Base-by-base conservation (phyloP, 1,140 invertebrate genomes). In the Cydia fagiglandana region DNA sequence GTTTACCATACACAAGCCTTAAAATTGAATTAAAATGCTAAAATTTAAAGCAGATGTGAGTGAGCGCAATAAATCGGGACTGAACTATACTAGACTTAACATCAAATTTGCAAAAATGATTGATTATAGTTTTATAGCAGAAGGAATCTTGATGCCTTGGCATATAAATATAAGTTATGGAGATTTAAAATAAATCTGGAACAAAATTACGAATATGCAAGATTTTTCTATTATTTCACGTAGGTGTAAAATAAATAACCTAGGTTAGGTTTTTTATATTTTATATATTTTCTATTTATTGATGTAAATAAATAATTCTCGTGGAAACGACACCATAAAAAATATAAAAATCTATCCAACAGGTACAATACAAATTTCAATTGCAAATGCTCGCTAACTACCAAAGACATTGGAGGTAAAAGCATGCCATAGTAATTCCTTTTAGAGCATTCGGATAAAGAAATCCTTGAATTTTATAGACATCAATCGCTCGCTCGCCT, bases 401-500 rank as follows among this genome's bases (percentile, higher is more conserved):
- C 30, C 66, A 70, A 70, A 70, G 66, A 45, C 12, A 75, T 17
- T 17, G 30, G 5, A 64, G 64, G 28, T 74, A 64, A 64, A 75
- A 75, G 10, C 74, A 28, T 24, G 9, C 53, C 28, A 17, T 12
- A 75, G 28, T 64, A 75, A 75, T 75, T 61, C 17, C 34, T 75
- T 75, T 64, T 30, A 13, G 13, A 50, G 17, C 45, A n/a, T 73
- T 75, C 68, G 75, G 20, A 77, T 76, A 77, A 79, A 75, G 76
- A 79, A 79, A 75, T 76, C 76, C 41, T 75, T 76, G 78, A 79
- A 79, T 79, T 78, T 79, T 76, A 76, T 73, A 79, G 78, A 79
- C 76, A 76, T 78, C 77, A 78, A 80, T 80, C 79, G 79, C 75
- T 75, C 73, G 64, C 70, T 64, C 73, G 64, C 73, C 75, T 75